Conservation (phyloP, 2,797 vertebrate species). For the Gymnoscopelus microlampas region DNA sequence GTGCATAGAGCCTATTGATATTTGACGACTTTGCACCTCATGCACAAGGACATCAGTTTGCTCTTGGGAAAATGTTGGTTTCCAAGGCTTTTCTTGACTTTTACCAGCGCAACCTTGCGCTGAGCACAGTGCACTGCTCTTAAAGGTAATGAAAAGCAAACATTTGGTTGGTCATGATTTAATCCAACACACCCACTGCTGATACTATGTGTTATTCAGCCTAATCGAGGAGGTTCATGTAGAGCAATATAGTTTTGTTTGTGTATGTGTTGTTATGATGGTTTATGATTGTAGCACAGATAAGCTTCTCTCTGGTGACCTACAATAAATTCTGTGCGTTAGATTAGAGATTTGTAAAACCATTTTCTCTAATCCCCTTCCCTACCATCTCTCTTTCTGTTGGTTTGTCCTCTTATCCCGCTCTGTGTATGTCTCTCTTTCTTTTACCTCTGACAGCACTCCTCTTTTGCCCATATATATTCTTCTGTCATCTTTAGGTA, state of each 20-base stretch:
- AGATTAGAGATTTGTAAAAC: constrained; percentile 51
- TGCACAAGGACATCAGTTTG: too few species aligned
- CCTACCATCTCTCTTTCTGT: constrained; percentile 12
- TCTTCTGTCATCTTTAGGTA: constrained; percentile 8
- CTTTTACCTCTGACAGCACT: constrained; percentile 8
- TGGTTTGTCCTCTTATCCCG: constrained; percentile 19
- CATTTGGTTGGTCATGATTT: too few species aligned
- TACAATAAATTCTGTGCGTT: constrained; percentile 27
- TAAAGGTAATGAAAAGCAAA: too few species aligned
- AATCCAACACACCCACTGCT: too few species aligned
- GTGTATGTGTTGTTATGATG: constrained; percentile 13
- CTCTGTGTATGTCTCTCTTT: not conserved
- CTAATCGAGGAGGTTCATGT: too few species aligned
- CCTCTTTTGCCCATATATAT: not conserved
- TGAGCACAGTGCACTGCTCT: too few species aligned
- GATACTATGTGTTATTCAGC: too few species aligned
- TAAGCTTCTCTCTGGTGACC: constrained; percentile 29
- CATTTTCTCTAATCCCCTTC: constrained; percentile 28
- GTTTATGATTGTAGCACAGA: constrained; percentile 29
- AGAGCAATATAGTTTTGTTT: not conserved
- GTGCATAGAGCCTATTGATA: too few species aligned
- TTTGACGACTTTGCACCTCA: too few species aligned
- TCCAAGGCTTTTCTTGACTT: too few species aligned
- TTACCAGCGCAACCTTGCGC: too few species aligned
- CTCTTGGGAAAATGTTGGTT: too few species aligned